These are phyloP conservation scores for Anaspis maculata DNA, from an alignment of 2,888 invertebrate species.

Conservation along the genomic window DNA sequence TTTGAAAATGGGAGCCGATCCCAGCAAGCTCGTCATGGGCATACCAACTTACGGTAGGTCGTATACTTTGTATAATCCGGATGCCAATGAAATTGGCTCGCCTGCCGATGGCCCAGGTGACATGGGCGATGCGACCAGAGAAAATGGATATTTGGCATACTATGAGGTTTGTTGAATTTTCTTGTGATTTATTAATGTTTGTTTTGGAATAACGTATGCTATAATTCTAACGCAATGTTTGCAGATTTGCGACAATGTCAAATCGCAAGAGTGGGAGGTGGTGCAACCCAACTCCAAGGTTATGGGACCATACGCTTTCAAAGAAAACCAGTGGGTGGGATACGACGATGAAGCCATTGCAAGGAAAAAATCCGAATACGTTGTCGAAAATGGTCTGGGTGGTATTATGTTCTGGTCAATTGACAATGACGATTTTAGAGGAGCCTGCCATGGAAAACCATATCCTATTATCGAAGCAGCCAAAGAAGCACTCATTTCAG, in stretches of 20 bases:
- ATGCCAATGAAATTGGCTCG: constrained; percentile 76
- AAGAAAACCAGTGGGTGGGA: constrained; percentile 87
- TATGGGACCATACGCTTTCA: constrained; percentile 85
- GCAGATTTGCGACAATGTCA: constrained; percentile 68
- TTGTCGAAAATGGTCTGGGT: constrained; percentile 74
- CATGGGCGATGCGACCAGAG: constrained; percentile 83
- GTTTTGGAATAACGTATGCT: no score
- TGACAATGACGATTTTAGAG: constrained; percentile 91
- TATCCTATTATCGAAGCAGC: constrained; percentile 89
- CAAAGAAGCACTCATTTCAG: constrained; percentile 66
- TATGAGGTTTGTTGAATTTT: constrained; percentile 84
- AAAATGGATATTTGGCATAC: constrained; percentile 87
- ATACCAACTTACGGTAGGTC: constrained; percentile 88
- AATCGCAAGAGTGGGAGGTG: constrained; percentile 72
- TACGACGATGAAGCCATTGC: constrained; percentile 84
- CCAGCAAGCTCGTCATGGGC: constrained; percentile 73
- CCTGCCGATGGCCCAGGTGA: constrained; percentile 87
- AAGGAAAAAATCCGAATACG: constrained; percentile 74
- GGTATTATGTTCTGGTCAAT: constrained; percentile 93
- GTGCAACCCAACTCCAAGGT: constrained; percentile 71
- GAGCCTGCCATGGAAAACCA: constrained; percentile 76
- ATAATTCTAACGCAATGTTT: no score
- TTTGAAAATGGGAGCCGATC: constrained; percentile 67
- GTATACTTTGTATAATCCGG: constrained; percentile 79
- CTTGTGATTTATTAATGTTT: no score